A percentile compares a stretch with the other conserved stretches of the same genome.
Conservation (phyloP, 2,888 invertebrate species). For the Molanna angustata region DNA sequence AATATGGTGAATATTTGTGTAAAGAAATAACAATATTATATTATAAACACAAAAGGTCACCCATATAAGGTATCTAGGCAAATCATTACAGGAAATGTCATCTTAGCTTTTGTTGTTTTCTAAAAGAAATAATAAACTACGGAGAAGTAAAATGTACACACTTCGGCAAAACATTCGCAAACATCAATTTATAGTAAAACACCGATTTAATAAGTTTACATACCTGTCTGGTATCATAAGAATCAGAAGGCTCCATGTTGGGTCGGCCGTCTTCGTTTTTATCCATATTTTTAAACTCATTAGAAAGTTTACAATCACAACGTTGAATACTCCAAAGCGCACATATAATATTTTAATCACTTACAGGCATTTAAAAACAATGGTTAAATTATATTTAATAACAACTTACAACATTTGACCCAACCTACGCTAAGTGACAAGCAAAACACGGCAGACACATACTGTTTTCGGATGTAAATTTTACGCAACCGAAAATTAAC, state of each 20-base stretch:
- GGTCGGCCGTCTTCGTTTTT: conserved; percentile 44
- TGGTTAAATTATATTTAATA: conserved; percentile 11
- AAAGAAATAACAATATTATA: no score
- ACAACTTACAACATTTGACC: conserved; percentile 26
- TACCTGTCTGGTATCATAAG: conserved; percentile 66
- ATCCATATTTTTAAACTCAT: conserved; percentile 53
- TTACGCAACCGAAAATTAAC: not conserved
- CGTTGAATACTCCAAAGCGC: not conserved
- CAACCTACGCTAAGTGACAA: conserved; percentile 29
- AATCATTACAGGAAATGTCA: no score
- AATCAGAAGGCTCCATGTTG: conserved; percentile 62
- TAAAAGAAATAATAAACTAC: no score
- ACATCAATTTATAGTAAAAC: no score
- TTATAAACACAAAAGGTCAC: no score
- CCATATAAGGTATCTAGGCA: no score
- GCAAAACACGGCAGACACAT: conserved; percentile 24
- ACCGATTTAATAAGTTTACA: no score
- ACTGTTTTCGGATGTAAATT: conserved; percentile 9
- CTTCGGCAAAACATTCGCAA: no score
- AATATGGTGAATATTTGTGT: no score
- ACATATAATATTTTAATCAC: conserved; percentile 10
- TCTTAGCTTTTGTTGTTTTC: no score
- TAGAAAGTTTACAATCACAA: conserved; percentile 42
- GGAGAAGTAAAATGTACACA: no score
- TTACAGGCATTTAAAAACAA: conserved; percentile 2